phyloP scores from a whole-genome alignment of 1,140 invertebrate genomes.

The Lanistes nyassanus region DNA sequence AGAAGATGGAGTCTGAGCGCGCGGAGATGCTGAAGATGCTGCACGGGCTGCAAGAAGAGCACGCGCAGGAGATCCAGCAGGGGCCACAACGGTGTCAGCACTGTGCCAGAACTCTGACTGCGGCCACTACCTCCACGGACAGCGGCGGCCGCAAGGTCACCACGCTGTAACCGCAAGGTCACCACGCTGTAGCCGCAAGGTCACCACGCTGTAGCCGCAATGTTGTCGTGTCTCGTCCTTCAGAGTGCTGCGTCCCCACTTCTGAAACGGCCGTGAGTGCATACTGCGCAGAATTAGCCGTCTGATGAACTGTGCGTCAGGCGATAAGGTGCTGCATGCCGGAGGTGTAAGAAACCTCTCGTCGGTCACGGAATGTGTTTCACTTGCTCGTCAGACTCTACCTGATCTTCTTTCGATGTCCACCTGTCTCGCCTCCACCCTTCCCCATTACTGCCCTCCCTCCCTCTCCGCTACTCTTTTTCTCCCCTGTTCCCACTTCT shows the following conservation, averaged over 20 bases:
- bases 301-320: no score
- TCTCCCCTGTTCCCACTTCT: not conserved
- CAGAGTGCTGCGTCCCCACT: no score
- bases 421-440: no score
- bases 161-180: conserved; percentile 31
- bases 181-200: conserved; percentile 32
- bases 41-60: conserved; percentile 19
- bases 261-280: no score
- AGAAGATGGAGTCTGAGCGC: conserved; percentile 50
- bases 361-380: not conserved
- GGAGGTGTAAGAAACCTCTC: not conserved
- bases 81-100: conserved; percentile 9
- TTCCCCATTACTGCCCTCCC: no score
- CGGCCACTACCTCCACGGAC: not conserved
- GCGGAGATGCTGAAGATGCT: conserved; percentile 50
- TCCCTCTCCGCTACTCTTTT: not conserved
- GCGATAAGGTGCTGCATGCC: not conserved
- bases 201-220: conserved; percentile 15
- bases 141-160: conserved; percentile 2
- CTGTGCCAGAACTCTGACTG: not conserved
- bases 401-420: no score
- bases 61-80: not conserved
- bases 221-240: no score
- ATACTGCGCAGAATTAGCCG: not conserved
- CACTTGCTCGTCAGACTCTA: no score